phyloP scores from a whole-genome alignment of 2,113 vertebrate species.

The Psilopsiagon aymara region DNA sequence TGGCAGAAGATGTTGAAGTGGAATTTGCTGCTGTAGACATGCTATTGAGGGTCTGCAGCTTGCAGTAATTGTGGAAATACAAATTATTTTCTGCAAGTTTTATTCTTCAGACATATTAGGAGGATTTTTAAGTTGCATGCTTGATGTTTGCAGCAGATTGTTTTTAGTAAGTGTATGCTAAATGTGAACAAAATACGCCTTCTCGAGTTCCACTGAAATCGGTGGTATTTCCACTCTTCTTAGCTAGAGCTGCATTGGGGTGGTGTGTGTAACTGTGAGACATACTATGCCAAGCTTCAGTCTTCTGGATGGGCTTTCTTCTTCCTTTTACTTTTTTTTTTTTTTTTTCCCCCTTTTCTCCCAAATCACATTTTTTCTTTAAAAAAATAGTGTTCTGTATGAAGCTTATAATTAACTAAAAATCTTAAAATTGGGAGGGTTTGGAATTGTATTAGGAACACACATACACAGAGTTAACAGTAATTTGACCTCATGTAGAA shows the following conservation, averaged over 20 bases:
- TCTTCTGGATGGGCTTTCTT: background rate
- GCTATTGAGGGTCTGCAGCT: background rate
- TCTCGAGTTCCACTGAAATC: background rate
- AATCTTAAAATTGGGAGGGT: background rate
- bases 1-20: background rate
- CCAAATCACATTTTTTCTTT: background rate
- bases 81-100: background rate
- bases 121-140: background rate
- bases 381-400: background rate
- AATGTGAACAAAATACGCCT: background rate
- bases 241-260: background rate
- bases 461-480: background rate
- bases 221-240: background rate
- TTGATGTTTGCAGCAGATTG: constrained; percentile 18
- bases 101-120: background rate
- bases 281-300: background rate
- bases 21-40: background rate
- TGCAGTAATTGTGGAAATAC: background rate
- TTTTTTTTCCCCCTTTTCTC: too few relatives aligned
- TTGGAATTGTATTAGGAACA: background rate
- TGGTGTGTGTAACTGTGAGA: background rate
- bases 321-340: background rate
- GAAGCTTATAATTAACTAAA: background rate
- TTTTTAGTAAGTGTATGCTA: constrained; percentile 8
- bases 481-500: background rate